Percentiles rank a stretch among this genome's conserved stretches.
phyloP scores from a whole-genome alignment of 30 jellyfish, hydroid and myxozoan genomes.

The Turritopsis rubra region DNA sequence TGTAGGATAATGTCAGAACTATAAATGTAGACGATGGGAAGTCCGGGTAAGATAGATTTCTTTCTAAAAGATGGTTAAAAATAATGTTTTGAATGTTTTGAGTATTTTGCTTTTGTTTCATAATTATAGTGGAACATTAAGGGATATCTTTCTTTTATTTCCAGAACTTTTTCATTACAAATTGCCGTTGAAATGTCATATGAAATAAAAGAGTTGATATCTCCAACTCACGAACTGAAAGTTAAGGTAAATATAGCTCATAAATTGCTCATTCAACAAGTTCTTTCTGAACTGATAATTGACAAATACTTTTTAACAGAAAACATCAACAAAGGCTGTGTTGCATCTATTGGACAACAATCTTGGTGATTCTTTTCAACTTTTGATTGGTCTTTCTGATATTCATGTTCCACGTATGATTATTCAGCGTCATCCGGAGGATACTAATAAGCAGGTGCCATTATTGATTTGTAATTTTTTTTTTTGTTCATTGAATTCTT shows the following conservation, averaged over 20 bases:
- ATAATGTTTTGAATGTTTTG: neutral
- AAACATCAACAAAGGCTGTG: conserved; percentile 86
- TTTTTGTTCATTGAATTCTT: no score
- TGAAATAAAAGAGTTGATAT: conserved; percentile 39
- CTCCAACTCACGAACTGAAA: conserved; percentile 67
- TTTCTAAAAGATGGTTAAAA: no score
- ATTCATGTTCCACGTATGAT: conserved; percentile 90
- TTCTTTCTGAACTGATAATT: neutral
- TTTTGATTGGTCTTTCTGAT: conserved; percentile 63
- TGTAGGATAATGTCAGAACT: conserved; percentile 20
- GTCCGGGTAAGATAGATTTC: neutral
- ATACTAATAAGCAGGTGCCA: conserved; percentile 52
- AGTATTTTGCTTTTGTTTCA: neutral
- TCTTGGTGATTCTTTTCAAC: conserved; percentile 67
- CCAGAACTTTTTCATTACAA: conserved; percentile 56
- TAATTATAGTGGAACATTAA: neutral
- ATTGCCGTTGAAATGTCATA: conserved; percentile 81
- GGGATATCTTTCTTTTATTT: neutral
- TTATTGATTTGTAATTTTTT: neutral
- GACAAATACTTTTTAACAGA: conserved; percentile 12
- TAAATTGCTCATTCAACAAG: neutral
- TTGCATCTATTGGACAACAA: conserved; percentile 23
- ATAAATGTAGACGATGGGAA: conserved; percentile 21
- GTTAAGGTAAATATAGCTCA: conserved; percentile 40
- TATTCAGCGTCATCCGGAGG: conserved; percentile 55